phyloP scores from a whole-genome alignment of 2,113 vertebrate genomes.

The Pseudopodoces humilis region DNA sequence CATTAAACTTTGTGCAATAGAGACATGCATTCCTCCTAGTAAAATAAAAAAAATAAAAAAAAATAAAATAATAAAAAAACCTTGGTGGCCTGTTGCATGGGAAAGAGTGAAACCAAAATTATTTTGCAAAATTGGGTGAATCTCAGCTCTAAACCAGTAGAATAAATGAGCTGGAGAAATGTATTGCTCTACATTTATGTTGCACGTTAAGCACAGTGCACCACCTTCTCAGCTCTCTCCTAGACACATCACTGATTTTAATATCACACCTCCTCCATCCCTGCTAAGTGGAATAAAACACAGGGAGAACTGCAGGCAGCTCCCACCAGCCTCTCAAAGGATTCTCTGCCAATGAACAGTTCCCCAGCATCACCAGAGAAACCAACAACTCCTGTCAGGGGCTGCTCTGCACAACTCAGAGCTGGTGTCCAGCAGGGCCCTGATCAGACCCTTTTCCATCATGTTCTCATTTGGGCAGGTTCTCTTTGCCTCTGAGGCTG shows the following conservation, averaged over 20 bases:
- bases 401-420: not conserved
- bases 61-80: not conserved
- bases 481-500: not conserved
- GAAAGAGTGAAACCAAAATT: not conserved
- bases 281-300: not conserved
- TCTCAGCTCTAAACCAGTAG: not conserved
- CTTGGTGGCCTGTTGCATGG: not conserved
- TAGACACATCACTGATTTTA: not conserved
- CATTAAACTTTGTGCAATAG: not conserved
- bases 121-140: not conserved
- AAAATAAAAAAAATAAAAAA: not conserved
- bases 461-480: not conserved
- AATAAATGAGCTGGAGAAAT: not conserved
- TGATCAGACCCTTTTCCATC: not conserved
- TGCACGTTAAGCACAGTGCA: not conserved
- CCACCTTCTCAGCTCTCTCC: not conserved
- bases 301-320: not conserved
- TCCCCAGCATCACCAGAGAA: not conserved
- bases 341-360: accelerated
- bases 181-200: not conserved
- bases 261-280: not conserved
- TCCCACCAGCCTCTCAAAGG: not conserved
- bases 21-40: not conserved
- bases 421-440: not conserved
- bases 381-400: not conserved